Evolutionary conservation across 1,140 invertebrate genomes (phyloP).

Genomic region (Anoplolepis gracilipes): DNA sequence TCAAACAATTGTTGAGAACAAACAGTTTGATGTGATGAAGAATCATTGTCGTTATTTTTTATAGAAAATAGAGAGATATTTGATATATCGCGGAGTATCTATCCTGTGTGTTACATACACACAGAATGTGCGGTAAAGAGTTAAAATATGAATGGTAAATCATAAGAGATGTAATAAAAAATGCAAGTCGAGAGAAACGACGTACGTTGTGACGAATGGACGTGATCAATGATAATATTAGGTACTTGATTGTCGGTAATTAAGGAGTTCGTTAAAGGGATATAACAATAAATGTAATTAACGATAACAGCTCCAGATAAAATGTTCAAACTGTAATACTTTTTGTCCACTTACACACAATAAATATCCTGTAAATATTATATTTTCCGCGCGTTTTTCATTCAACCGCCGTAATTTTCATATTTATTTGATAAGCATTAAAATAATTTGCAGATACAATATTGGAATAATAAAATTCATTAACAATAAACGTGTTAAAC

Average conservation of each 20-base stretch:
- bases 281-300: slow-evolving; percentile 58
- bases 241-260: slow-evolving; percentile 54
- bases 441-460: not conserved
- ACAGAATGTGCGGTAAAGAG: slow-evolving; percentile 39
- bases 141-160: slow-evolving; percentile 43
- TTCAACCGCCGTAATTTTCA: not conserved
- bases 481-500: not conserved
- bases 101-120: too few species aligned
- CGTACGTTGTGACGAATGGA: slow-evolving; percentile 14
- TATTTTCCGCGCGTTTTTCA: not conserved
- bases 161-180: slow-evolving; percentile 51
- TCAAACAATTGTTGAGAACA: too few species aligned
- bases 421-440: not conserved
- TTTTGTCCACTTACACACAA: slow-evolving; percentile 71
- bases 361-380: slow-evolving; percentile 71
- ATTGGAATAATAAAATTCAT: slow-evolving; percentile 20
- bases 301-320: slow-evolving; percentile 38
- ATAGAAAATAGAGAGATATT: slow-evolving; percentile 1
- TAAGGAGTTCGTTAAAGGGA: slow-evolving; percentile 62
- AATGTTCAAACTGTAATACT: slow-evolving; percentile 71
- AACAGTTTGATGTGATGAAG: too few species aligned
- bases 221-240: slow-evolving; percentile 50
- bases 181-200: slow-evolving; percentile 23
- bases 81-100: not conserved
- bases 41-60: slow-evolving; percentile 45